Evolutionary conservation across 2,888 invertebrate species (phyloP), one percentile per base, ranked within the genome.

Genomic region (Epicampocera succincta): DNA sequence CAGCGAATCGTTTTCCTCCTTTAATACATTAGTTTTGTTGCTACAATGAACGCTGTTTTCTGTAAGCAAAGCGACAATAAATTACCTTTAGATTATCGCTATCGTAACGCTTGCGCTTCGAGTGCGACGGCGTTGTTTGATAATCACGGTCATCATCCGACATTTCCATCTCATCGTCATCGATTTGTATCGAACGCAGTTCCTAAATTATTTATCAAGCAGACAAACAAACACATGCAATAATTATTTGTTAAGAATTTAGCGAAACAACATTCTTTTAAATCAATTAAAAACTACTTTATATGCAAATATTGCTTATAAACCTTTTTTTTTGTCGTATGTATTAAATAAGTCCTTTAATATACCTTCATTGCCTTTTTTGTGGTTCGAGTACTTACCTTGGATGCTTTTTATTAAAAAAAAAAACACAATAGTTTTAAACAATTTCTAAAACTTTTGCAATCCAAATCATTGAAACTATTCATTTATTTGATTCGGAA

Each of bases 1-100:
- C 38, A 98, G 92, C 85, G 95, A 96, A 87, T 98, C 97, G 89
- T 98, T 98, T 89, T 98, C 98, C 82, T 96, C 95, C 93, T 95
- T 78, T 38, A 85, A 86, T 48, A 50, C 9, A 69, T 29, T 40
- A 40, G 9, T 40, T 65, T 52, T 17, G 4, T 0, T 17, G 4
- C 0, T 25, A 33, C 8, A 33, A 33, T 33, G 9, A 3, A 33
- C 6, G 9, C 9, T n/a, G n/a, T n/a, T n/a, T n/a, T n/a, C n/a
- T n/a, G n/a, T n/a, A n/a, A n/a, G n/a, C n/a, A n/a, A n/a, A 61
- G 4, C 29, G 9, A 19, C 29, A 33, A 13, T 9, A 8, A 74
- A 84, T 84, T 80, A 91, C 91, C 88, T 90, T 91, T 11, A 90
- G 86, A 69, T 88, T 88, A 33, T 91, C 90, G 79, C 88, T 89